These are phyloP conservation scores for Petroica traversi DNA, from an alignment of 2,113 vertebrate species.

Conservation along the genomic window DNA sequence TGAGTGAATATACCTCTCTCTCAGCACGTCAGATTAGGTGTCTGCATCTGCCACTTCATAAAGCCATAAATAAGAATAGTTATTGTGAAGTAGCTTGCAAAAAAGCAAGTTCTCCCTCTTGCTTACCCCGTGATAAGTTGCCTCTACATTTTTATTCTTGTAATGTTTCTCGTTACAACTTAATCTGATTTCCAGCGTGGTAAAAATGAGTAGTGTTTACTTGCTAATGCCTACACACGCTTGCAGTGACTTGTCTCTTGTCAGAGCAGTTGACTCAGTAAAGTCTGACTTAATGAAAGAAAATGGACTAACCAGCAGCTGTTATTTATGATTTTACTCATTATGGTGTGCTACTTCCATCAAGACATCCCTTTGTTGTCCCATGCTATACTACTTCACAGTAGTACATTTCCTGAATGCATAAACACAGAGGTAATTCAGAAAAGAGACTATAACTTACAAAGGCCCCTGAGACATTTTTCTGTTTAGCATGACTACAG, in stretches of 20 bases:
- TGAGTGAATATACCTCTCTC: background rate
- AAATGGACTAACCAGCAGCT: background rate
- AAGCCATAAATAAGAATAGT: background rate
- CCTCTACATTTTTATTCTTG: background rate
- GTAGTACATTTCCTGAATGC: background rate
- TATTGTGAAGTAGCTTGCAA: background rate
- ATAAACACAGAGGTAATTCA: background rate
- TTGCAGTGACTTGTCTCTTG: background rate
- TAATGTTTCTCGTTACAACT: background rate
- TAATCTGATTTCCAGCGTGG: background rate
- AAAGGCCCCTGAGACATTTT: background rate
- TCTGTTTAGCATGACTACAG: background rate
- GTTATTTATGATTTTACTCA: background rate
- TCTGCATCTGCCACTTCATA: background rate
- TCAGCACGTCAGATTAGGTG: background rate
- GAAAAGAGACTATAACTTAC: background rate
- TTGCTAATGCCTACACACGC: background rate
- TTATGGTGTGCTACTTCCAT: background rate
- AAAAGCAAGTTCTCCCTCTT: background rate
- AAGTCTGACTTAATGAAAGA: background rate
- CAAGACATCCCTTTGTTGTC: background rate
- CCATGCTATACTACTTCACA: background rate
- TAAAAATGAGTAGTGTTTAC: background rate
- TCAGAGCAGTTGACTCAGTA: background rate
- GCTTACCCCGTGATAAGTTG: background rate